Conservation (phyloP, 2,888 invertebrate species). For the Pseudococcus viburni region DNA sequence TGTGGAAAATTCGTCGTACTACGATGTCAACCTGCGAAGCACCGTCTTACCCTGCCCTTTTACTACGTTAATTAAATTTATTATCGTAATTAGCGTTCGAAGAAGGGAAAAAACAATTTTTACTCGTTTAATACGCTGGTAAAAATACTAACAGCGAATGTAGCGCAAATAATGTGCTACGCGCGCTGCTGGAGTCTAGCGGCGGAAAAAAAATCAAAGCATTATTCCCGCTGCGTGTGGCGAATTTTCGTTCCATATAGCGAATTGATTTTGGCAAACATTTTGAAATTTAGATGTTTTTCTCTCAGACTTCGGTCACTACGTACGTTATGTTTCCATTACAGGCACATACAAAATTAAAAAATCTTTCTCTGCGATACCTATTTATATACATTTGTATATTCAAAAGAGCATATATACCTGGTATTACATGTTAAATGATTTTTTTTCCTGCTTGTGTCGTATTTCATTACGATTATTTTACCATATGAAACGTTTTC, state of each 20-base stretch:
- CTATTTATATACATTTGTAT: not conserved
- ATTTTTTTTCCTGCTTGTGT: constrained; percentile 9
- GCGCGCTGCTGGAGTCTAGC: constrained; percentile 28
- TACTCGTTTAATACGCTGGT: not conserved
- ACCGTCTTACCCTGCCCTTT: not conserved
- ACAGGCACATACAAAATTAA: not conserved
- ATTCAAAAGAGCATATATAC: not conserved
- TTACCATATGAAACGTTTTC: not conserved
- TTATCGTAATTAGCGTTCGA: constrained; percentile 44
- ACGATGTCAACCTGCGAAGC: not conserved
- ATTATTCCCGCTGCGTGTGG: constrained; percentile 29
- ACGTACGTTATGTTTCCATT: not conserved
- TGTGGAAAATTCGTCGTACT: not conserved
- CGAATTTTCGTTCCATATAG: not conserved
- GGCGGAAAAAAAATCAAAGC: constrained; percentile 38
- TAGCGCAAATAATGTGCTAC: constrained; percentile 18
- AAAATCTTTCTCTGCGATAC: not conserved
- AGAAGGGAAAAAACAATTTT: constrained; percentile 32
- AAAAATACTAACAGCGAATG: constrained; percentile 3
- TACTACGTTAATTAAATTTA: constrained; percentile 35
- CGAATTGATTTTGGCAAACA: constrained; percentile 11
- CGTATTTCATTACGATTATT: constrained; percentile 34
- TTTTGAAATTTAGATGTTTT: constrained; percentile 27
- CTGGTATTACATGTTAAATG: not conserved
- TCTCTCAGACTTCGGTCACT: not conserved